Conservation (phyloP, 2,113 vertebrate species). For the Clinocottus analis region DNA sequence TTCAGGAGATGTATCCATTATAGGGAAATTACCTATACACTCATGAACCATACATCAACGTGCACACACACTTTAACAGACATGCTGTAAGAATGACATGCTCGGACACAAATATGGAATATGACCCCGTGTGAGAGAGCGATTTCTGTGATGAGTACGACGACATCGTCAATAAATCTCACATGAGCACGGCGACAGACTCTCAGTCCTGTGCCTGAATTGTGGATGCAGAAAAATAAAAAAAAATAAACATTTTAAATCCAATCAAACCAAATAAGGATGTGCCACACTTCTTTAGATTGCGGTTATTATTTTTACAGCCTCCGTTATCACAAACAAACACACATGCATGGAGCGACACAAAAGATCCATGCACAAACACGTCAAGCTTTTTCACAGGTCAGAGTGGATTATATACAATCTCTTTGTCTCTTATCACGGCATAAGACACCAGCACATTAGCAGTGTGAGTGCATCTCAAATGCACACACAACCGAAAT, state of each 20-base stretch:
- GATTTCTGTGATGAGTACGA: background rate
- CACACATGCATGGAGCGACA: conserved; percentile 28
- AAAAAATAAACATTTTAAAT: conserved; percentile 36
- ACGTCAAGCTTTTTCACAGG: conserved; percentile 46
- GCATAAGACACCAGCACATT: conserved; percentile 30
- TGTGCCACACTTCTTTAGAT: conserved; percentile 36
- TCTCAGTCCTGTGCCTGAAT: conserved; percentile 25
- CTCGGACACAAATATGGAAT: conserved; percentile 8
- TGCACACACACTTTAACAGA: background rate
- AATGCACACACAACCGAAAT: conserved; percentile 21
- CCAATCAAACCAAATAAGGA: conserved; percentile 43
- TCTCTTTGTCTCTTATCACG: conserved; percentile 47
- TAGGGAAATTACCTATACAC: conserved; percentile 3
- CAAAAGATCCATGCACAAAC: conserved; percentile 6
- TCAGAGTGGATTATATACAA: conserved; percentile 57
- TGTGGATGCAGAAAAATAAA: conserved; percentile 40
- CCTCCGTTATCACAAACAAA: conserved; percentile 47
- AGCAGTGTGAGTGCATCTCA: conserved; percentile 34
- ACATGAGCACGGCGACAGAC: background rate
- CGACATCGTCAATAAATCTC: conserved; percentile 13
- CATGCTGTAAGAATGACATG: background rate
- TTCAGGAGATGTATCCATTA: conserved; percentile 35
- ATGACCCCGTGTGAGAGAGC: conserved; percentile 12
- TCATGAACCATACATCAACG: background rate
- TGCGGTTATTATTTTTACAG: conserved; percentile 36